phyloP scores from a whole-genome alignment of 2,888 invertebrate species.

The Nephrotoma flavescens region DNA sequence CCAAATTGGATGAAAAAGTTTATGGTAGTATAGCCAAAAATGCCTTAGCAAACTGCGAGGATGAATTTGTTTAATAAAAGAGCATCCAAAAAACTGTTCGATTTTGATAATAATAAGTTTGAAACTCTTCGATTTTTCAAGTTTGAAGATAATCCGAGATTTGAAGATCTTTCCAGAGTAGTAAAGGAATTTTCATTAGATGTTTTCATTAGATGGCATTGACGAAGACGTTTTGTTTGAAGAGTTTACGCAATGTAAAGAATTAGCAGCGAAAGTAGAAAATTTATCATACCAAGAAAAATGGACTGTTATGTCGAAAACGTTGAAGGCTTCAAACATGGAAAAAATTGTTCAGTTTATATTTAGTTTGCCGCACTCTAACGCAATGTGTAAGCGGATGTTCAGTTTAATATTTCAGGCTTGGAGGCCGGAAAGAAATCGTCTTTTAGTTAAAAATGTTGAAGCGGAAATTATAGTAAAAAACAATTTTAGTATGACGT shows the following conservation, averaged over 20 bases:
- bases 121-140: too few relatives aligned
- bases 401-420: neutral
- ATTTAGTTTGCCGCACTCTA: neutral
- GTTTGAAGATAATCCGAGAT: too few relatives aligned
- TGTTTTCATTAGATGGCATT: neutral
- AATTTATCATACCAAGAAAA: neutral
- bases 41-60: too few relatives aligned
- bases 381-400: neutral
- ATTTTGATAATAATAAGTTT: neutral
- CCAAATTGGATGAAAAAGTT: conserved; percentile 6
- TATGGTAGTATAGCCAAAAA: neutral
- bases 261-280: neutral
- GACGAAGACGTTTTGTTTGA: neutral
- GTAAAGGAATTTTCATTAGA: neutral
- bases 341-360: neutral
- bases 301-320: neutral
- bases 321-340: neutral
- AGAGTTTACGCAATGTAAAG: neutral
- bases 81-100: neutral
- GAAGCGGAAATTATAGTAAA: neutral
- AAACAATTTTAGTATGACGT: neutral
- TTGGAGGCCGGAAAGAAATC: neutral
- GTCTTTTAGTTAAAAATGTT: neutral
- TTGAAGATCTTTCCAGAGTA: neutral
- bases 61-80: neutral